These are phyloP conservation scores for Prochilodus magdalenae DNA, from an alignment of 2,113 vertebrate species.

Conservation along the genomic window DNA sequence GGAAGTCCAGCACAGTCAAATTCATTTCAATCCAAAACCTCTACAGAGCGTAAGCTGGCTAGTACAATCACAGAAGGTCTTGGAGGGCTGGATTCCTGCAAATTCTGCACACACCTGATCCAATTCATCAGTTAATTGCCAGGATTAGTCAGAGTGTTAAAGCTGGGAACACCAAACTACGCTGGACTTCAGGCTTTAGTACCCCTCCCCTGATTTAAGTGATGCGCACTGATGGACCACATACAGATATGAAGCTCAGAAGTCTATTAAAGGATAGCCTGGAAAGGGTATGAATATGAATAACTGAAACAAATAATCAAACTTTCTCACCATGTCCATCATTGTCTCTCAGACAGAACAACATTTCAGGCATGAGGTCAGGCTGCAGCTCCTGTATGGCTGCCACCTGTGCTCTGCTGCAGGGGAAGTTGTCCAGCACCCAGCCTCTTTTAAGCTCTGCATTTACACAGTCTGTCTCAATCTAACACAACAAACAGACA, in stretches of 20 bases:
- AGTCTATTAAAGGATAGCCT: no score
- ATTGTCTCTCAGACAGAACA: constrained; percentile 82
- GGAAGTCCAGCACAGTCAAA: neutral
- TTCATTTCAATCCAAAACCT: neutral
- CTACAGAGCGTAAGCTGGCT: neutral
- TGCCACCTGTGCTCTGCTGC: constrained; percentile 74
- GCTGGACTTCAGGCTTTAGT: no score
- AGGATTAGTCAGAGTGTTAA: no score
- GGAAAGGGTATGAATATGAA: neutral
- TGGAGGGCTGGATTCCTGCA: no score
- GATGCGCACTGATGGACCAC: no score
- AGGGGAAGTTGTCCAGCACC: constrained; percentile 90
- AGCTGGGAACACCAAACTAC: no score
- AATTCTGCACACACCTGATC: no score
- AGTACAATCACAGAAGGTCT: no score
- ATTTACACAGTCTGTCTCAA: constrained; percentile 69
- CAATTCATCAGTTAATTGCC: no score
- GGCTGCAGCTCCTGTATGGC: constrained; percentile 68
- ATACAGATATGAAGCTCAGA: neutral
- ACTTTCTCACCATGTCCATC: constrained; percentile 76
- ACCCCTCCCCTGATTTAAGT: no score
- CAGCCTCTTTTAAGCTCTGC: constrained; percentile 81
- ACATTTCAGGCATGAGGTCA: constrained; percentile 79
- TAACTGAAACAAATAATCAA: neutral
- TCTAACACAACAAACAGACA: constrained; percentile 72